phyloP scores from a whole-genome alignment of 2,888 invertebrate genomes.

The Phaonia tiefii region DNA sequence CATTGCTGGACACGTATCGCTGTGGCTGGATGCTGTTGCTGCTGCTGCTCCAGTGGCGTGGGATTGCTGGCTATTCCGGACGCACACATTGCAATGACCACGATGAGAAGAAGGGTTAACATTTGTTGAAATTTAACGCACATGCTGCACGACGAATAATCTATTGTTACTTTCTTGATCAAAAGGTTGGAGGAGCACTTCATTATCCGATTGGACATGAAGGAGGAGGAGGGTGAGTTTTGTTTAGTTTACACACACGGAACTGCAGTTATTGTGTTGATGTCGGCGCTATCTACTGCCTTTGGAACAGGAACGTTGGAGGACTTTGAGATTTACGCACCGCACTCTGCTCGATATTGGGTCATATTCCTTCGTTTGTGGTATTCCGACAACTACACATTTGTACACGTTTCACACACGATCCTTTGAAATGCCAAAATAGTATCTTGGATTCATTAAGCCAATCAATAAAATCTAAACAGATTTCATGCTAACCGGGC shows the following conservation, averaged over 20 bases:
- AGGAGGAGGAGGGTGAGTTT: neutral
- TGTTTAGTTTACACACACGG: neutral
- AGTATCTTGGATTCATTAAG: neutral
- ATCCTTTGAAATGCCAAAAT: neutral
- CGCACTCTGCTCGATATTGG: neutral
- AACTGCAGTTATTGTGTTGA: neutral
- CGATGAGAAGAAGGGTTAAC: conserved; percentile 63
- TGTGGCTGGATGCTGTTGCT: conserved; percentile 59
- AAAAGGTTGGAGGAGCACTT: conserved; percentile 44
- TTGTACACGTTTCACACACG: neutral
- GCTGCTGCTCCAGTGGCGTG: conserved; percentile 59
- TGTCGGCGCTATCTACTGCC: neutral
- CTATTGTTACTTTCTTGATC: conserved; percentile 49
- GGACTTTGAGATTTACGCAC: conserved; percentile 1
- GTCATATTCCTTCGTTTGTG: conserved; percentile 11
- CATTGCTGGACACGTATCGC: conserved; percentile 73
- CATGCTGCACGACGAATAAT: conserved; percentile 55
- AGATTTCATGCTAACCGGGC: conserved; percentile 25
- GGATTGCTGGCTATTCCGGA: conserved; percentile 65
- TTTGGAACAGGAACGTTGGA: conserved; percentile 1
- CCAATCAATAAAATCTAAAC: neutral
- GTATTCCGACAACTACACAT: no score
- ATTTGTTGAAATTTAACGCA: conserved; percentile 61
- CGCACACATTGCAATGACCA: conserved; percentile 66
- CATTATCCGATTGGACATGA: conserved; percentile 45